Percentiles rank a stretch among this genome's conserved stretches.
Evolutionary conservation across 2,113 vertebrate genomes (phyloP).

Genomic region (Lasiurus borealis): DNA sequence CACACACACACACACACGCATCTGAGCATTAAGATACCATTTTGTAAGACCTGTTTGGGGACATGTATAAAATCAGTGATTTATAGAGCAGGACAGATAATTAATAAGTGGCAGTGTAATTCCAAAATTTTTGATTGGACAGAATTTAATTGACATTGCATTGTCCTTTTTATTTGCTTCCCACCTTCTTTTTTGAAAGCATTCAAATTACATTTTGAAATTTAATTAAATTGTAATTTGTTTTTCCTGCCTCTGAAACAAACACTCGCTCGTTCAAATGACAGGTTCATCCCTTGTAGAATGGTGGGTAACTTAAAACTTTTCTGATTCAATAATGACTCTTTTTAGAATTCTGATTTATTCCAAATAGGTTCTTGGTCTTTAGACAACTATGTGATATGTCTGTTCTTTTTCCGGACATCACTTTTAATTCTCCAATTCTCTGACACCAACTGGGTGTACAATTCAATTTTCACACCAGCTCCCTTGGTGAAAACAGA

Average conservation of each 20-base stretch:
- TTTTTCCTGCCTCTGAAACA: conserved; percentile 40
- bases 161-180: conserved; percentile 57
- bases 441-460: neutral
- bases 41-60: conserved; percentile 10
- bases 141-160: conserved; percentile 59
- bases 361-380: neutral
- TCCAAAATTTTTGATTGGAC: conserved; percentile 61
- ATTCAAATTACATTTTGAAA: conserved; percentile 67
- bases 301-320: neutral
- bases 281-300: neutral
- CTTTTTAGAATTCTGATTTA: neutral
- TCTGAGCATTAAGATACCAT: conserved; percentile 44
- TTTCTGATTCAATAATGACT: conserved; percentile 38
- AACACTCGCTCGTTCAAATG: conserved; percentile 35
- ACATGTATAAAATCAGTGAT: conserved; percentile 58
- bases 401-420: neutral
- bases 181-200: neutral
- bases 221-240: conserved; percentile 75
- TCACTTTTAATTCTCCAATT: neutral
- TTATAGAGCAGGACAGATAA: conserved; percentile 31
- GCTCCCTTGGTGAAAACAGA: neutral
- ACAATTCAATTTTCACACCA: neutral
- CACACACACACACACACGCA: neutral
- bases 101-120: conserved; percentile 59
- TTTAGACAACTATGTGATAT: neutral